Conservation (phyloP, 1,140 invertebrate genomes). For the Conus ventricosus region DNA sequence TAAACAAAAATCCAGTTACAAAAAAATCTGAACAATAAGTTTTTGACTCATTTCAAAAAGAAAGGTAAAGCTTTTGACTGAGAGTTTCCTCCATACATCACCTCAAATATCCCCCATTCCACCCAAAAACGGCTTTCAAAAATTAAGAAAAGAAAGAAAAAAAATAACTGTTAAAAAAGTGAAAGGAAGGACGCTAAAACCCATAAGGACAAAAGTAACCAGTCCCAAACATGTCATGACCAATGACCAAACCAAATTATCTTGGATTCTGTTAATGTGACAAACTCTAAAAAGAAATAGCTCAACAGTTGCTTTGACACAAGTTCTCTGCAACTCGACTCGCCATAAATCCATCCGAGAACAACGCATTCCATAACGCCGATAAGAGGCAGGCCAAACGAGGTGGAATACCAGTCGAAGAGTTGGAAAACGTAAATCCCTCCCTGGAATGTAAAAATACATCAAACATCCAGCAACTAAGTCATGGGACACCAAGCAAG, state of each 20-base stretch:
- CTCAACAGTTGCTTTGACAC: conserved; percentile 31
- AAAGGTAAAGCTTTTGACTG: background rate
- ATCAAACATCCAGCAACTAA: conserved; percentile 28
- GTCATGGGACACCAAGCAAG: background rate
- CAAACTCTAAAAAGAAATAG: conserved; percentile 17
- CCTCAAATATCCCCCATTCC: background rate
- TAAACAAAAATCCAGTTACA: background rate
- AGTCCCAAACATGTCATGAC: conserved; percentile 20
- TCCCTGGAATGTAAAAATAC: conserved; percentile 67
- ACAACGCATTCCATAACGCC: conserved; percentile 78
- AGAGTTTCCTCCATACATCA: background rate
- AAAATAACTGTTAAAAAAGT: background rate
- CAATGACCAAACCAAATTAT: background rate
- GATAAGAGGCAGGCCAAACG: conserved; percentile 87
- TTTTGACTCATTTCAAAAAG: background rate
- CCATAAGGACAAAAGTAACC: background rate
- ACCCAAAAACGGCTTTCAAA: background rate
- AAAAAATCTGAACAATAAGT: background rate
- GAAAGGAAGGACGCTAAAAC: background rate
- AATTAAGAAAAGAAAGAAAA: background rate
- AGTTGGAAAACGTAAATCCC: conserved; percentile 89
- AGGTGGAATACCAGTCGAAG: conserved; percentile 89
- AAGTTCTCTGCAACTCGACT: conserved; percentile 40
- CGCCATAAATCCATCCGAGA: conserved; percentile 66
- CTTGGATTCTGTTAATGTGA: background rate